A percentile compares a stretch with the other conserved stretches of the same genome.
Conservation (phyloP, 2,797 vertebrate genomes). For the Cryptoblepharus egeriae region DNA sequence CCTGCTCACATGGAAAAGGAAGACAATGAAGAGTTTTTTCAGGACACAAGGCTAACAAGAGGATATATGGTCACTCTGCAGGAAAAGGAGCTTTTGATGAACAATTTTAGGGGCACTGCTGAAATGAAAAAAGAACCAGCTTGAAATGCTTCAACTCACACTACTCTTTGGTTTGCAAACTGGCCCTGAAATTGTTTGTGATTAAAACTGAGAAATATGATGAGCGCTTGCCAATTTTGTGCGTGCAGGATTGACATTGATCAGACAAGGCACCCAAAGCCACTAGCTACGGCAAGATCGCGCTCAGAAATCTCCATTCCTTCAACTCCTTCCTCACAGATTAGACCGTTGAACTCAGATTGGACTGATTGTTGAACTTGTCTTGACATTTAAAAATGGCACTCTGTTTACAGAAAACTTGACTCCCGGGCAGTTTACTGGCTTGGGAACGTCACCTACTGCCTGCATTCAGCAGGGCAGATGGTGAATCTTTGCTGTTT, state of each 20-base stretch:
- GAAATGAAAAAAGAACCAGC: neutral
- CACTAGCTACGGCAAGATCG: neutral
- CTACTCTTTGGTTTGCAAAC: neutral
- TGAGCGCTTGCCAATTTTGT: neutral
- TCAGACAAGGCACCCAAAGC: neutral
- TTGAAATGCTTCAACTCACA: neutral
- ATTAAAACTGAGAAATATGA: neutral
- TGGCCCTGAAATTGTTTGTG: neutral
- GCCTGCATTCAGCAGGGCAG: no score
- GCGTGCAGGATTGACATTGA: neutral
- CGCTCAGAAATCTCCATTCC: neutral
- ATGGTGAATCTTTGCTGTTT: no score
- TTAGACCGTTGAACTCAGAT: neutral
- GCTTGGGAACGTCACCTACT: no score
- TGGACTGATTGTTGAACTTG: neutral
- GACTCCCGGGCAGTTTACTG: no score
- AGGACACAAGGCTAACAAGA: no score
- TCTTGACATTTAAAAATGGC: no score
- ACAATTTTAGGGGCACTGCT: neutral
- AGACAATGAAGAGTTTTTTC: no score
- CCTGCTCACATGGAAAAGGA: no score
- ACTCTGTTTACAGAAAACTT: no score
- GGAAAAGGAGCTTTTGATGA: neutral
- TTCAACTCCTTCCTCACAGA: neutral
- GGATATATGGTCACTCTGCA: no score